A percentile compares a stretch with the other conserved stretches of the same genome.
These are phyloP conservation scores for Acronicta alni DNA, from an alignment of 2,888 invertebrate genomes.

Conservation along the genomic window DNA sequence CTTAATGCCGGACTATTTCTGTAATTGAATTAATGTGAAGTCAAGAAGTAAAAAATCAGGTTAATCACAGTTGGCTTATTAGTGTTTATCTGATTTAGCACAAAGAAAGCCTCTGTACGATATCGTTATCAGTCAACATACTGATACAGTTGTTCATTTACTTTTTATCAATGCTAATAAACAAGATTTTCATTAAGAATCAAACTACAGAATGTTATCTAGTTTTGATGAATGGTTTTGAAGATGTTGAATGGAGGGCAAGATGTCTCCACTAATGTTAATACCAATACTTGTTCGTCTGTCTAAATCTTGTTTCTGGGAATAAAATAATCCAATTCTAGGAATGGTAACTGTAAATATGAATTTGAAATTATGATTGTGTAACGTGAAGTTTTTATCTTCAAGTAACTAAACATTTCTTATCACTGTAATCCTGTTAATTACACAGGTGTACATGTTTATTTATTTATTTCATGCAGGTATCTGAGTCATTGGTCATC, in stretches of 20 bases:
- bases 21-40: constrained; percentile 5
- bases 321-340: too few relatives aligned
- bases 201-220: constrained; percentile 4
- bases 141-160: constrained; percentile 41
- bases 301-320: not conserved
- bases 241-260: not conserved
- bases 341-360: too few relatives aligned
- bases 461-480: not conserved
- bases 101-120: constrained; percentile 29
- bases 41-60: constrained; percentile 6
- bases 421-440: constrained; percentile 1
- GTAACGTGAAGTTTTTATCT: too few relatives aligned
- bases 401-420: not conserved
- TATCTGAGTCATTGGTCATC: not conserved
- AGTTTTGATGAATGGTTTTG: constrained; percentile 2
- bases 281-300: not conserved
- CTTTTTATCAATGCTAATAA: constrained; percentile 21
- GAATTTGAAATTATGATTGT: too few relatives aligned
- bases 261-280: not conserved
- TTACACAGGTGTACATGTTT: not conserved
- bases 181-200: constrained; percentile 12
- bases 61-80: constrained; percentile 12
- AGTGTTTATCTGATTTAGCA: constrained; percentile 26
- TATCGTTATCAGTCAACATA: constrained; percentile 38
- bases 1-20: not conserved